Percentiles rank a stretch among this genome's conserved stretches.
These are phyloP conservation scores for Dryococelus australis DNA, from an alignment of 2,888 invertebrate genomes.

Conservation along the genomic window DNA sequence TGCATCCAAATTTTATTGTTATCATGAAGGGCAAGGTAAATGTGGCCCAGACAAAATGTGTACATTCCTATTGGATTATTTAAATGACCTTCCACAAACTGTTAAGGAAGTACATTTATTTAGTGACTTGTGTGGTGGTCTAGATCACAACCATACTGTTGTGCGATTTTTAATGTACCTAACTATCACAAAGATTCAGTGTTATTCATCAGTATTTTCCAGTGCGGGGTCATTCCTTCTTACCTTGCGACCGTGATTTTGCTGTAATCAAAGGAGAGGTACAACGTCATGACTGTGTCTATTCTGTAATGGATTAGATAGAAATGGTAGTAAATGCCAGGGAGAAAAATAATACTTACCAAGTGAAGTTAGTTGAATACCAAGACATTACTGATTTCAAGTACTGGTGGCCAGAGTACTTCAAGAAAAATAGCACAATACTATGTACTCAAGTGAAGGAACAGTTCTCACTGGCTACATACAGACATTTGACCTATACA, in stretches of 20 bases:
- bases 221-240: neutral
- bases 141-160: neutral
- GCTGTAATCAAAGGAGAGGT: neutral
- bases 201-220: neutral
- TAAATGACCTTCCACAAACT: no score
- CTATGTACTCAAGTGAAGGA: neutral
- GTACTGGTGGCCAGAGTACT: constrained; percentile 4
- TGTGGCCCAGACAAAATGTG: no score
- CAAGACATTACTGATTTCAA: constrained; percentile 7
- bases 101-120: no score
- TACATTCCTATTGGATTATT: no score
- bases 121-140: neutral
- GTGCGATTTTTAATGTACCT: no score
- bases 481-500: neutral
- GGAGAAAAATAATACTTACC: neutral
- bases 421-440: neutral
- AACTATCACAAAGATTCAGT: no score
- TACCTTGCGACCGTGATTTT: constrained; percentile 12
- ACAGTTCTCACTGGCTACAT: neutral
- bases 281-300: neutral
- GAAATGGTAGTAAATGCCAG: neutral
- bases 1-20: neutral
- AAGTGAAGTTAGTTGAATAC: neutral
- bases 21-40: constrained; percentile 13
- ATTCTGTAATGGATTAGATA: neutral